Evolutionary conservation across 2,797 vertebrate genomes (phyloP), one percentile per base, ranked within the genome.

Genomic region (Phalanger gymnotis): DNA sequence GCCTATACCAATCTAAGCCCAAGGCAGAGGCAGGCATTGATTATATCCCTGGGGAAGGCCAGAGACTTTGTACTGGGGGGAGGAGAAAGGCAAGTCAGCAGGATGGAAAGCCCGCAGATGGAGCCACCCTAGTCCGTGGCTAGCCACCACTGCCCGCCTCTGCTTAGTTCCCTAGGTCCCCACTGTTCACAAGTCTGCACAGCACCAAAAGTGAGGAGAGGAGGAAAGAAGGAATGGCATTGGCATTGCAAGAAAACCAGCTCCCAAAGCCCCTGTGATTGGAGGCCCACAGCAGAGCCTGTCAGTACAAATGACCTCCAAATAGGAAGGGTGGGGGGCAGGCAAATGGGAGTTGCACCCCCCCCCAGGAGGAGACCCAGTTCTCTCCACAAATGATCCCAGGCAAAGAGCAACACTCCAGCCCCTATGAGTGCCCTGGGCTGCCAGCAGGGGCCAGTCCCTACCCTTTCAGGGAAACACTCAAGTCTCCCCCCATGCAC

Each of bases 221-320:
- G 30, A 94, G 93, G 94, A 96, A 95, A 47, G 87, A 90, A 95
- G 94, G 96, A 95, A 97, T 90, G 91, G 94, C 66, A 1, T 55
- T 28, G 6, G 56, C 56, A 25, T 27, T 27, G 40, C 40, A 11
- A 51, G 73, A 87, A 87, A 47, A 27, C 19, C 30, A 61, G 22
- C 40, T 51, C 40, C 58, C 9, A 5, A 87, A 73, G n/a, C n/a
- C 28, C 0, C 25, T 0, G 51, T 0, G 34, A 22, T 5, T 14
- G 12, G 89, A 28, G 30, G 53, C 89, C 47, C 7, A 0, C 0
- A 53, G 52, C 90, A 52, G n/a, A 25, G 34, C 14, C 34, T 19
- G 2, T 22, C 66, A 4, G n/a, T 4, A 34, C 66, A 10, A 4
- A 73, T n/a, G 14, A 19, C 19, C 66, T 40, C n/a, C 66, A 73